Conservation (phyloP, 2,113 vertebrate species). For the Ammospiza nelsoni region DNA sequence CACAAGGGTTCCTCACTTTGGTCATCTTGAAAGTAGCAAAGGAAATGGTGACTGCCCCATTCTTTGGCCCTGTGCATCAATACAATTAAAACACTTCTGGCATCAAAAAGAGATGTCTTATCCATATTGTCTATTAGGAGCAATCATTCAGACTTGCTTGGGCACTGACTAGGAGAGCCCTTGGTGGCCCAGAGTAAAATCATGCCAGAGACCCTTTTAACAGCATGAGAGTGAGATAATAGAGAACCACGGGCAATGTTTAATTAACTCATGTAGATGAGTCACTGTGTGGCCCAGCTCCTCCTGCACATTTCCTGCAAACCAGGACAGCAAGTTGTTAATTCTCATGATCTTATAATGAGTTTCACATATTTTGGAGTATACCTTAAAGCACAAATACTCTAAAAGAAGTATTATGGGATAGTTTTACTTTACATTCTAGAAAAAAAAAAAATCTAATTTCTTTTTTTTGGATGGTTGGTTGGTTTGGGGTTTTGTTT, state of each 20-base stretch:
- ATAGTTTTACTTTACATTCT: neutral
- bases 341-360: neutral
- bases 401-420: neutral
- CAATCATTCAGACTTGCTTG: neutral
- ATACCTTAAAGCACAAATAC: neutral
- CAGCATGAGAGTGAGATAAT: slow-evolving; percentile 11
- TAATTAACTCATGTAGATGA: slow-evolving; percentile 42
- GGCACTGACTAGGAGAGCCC: neutral
- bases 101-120: neutral
- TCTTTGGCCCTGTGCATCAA: neutral
- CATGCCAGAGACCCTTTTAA: slow-evolving; percentile 27
- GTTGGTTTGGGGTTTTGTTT: neutral
- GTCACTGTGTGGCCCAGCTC: neutral
- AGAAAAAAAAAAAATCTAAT: neutral
- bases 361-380: neutral
- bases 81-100: neutral
- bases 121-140: slow-evolving; percentile 30
- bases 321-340: neutral
- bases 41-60: neutral
- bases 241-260: slow-evolving; percentile 16
- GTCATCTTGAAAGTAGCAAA: neutral
- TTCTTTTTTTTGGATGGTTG: neutral
- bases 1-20: neutral
- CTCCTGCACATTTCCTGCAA: neutral
- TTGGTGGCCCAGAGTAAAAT: neutral